Evolutionary conservation across 2,888 invertebrate species (phyloP), one percentile per base, ranked within the genome.

Genomic region (Thyatira batis): DNA sequence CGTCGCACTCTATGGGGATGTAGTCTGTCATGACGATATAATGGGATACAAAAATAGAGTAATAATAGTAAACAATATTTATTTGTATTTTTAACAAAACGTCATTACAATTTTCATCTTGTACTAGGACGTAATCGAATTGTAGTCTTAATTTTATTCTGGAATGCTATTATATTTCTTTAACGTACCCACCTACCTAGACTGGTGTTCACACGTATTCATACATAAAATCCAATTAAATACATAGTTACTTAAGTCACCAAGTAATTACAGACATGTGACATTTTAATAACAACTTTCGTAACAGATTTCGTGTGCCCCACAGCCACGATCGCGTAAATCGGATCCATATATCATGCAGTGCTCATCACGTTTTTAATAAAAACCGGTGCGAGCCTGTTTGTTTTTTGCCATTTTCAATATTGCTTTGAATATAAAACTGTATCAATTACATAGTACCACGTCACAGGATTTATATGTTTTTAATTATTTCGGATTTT

Each of bases 311-410:
- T 73, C 54, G 60, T 69, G 71, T 56, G 62, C 71, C 78, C 67
- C 51, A 58, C 62, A 45, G 57, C 52, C 57, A 55, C 57, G 46
- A 55, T 54, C 55, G 53, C 68, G 59, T 70, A 65, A 57, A 56
- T 65, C 58, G 69, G 65, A 61, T 58, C 78, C 83, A 85, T 89
- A 87, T 82, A 88, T 88, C 89, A 90, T 68, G 67, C 64, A 55
- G 67, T 71, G 76, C 87, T 89, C 89, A 89, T 90, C 89, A 78
- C 80, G 82, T 86, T 89, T 89, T 90, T 89, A 89, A 85, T 89
- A 87, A 89, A 88, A 85, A 59, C 74, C 57, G 60, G 61, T 54
- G 64, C 71, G 64, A 69, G 66, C 59, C 60, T 66, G 64, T 72
- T 67, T 63, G 51, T 61, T 56, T 58, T 67, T 73, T 65, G 54